Conservation (phyloP, 2,797 vertebrate genomes). For the Microchirus variegatus region DNA sequence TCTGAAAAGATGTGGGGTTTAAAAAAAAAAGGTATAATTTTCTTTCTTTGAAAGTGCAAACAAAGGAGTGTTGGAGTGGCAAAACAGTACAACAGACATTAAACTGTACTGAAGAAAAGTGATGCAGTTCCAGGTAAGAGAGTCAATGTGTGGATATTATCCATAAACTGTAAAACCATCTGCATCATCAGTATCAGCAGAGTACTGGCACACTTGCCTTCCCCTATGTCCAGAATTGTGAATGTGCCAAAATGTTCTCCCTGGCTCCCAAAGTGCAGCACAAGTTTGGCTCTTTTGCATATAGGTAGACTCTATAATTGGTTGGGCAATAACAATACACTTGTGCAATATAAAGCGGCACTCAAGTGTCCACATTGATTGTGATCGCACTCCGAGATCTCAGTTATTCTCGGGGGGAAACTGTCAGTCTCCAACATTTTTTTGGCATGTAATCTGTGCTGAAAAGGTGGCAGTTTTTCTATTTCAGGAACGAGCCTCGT, state of each 20-base stretch:
- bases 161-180: conserved; percentile 26
- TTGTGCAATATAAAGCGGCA: conserved; percentile 52
- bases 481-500: conserved; percentile 1
- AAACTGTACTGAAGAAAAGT: too few relatives aligned
- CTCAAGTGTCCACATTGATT: conserved; percentile 35
- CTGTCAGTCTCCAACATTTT: conserved; percentile 51
- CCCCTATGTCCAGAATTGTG: conserved; percentile 32
- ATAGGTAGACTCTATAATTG: conserved; percentile 49
- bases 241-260: conserved; percentile 41
- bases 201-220: conserved; percentile 38
- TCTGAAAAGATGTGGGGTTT: too few relatives aligned
- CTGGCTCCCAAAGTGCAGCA: conserved; percentile 13
- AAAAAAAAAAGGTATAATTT: too few relatives aligned
- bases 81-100: too few relatives aligned
- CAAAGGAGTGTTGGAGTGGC: too few relatives aligned
- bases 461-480: conserved; percentile 13
- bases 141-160: conserved; percentile 22
- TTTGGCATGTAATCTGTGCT: conserved; percentile 56
- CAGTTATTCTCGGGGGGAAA: conserved; percentile 59
- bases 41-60: too few relatives aligned
- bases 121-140: neutral
- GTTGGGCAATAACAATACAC: conserved; percentile 63
- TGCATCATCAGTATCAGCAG: conserved; percentile 40
- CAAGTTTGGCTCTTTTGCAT: conserved; percentile 50
- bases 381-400: conserved; percentile 45